Evolutionary conservation across 2,113 vertebrate genomes (phyloP).

Genomic region (Oophaga pumilio): DNA sequence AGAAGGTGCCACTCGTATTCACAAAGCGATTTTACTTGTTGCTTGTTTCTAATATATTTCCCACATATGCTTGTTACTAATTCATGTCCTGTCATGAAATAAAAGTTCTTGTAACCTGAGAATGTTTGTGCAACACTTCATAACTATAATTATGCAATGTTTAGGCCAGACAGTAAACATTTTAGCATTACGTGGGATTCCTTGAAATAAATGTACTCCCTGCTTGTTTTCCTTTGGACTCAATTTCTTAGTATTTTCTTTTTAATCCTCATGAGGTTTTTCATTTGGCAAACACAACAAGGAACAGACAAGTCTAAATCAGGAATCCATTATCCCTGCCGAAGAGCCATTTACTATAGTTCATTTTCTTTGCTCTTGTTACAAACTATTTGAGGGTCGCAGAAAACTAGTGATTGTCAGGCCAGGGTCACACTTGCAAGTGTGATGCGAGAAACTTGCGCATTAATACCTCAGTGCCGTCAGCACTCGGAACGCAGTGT

Average conservation of each 20-base stretch:
- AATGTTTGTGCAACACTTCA: constrained; percentile 27
- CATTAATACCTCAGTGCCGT: too few relatives aligned
- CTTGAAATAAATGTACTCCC: constrained; percentile 37
- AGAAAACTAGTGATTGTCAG: too few relatives aligned
- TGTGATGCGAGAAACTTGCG: too few relatives aligned
- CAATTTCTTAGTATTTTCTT: not conserved
- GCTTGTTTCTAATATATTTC: not conserved
- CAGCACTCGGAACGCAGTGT: too few relatives aligned
- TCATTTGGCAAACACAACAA: constrained; percentile 44
- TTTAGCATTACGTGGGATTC: constrained; percentile 30
- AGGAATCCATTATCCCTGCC: not conserved
- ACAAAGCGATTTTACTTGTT: not conserved
- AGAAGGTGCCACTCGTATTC: not conserved
- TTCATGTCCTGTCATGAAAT: not conserved
- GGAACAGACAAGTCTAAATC: not conserved
- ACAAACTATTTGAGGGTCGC: too few relatives aligned
- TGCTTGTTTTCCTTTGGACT: constrained; percentile 39
- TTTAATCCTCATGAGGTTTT: constrained; percentile 20
- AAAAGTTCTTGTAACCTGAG: not conserved
- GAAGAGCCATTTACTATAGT: not conserved
- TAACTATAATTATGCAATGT: constrained; percentile 38
- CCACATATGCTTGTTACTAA: not conserved
- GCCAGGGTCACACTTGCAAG: not conserved
- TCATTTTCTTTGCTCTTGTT: not conserved
- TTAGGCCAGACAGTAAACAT: constrained; percentile 25